Evolutionary conservation across 2,797 vertebrate species (phyloP), one percentile per base, ranked within the genome.

Genomic region (Gymnothorax reevesii): DNA sequence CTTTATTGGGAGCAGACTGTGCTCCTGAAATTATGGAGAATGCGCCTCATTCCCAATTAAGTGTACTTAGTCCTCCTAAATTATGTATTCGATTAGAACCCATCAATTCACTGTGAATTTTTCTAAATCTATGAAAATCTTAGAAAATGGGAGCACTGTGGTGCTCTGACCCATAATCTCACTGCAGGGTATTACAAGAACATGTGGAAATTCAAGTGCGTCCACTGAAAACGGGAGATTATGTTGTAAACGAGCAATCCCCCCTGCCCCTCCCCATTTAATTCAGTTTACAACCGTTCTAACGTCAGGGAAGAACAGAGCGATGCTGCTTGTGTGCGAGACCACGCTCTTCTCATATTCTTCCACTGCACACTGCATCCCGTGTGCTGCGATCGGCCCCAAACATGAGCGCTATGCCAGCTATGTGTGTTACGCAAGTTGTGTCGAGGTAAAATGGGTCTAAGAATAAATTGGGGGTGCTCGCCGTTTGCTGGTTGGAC

Each of bases 401-500:
- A 15, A 33, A 5, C 77, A 10, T 20, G 7, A 80, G 77, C 22
- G 77, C 77, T 80, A 80, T 80, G 77, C 20, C 2, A 2, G 42
- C 17, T 54, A 80, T 55, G 77, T 9, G 52, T 22, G 77, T 80
- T n/a, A 80, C 49, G 77, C 77, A 80, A 80, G 77, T n/a, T 12
- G 22, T 22, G 77, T 55, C 4, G 77, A 52, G 77, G 49, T 3
- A 80, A 49, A 54, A 80, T 80, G 77, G 77, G 77, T 55, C 77
- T 80, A 55, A 80, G 52, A 55, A 80, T 80, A 80, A 49, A 27
- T 55, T n/a, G 77, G 75, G 77, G 77, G 52, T 80, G 17, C 77
- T 55, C 27, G 66, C 7, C n/a, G 77, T 80, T 49, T 33, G 42
- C 22, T 80, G 3, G 12, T 27, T 80, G 3, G 12, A 57, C n/a